A percentile compares a stretch with the other conserved stretches of the same genome.
Evolutionary conservation across 2,113 vertebrate genomes (phyloP).

Genomic region (Emydura subglobosa): DNA sequence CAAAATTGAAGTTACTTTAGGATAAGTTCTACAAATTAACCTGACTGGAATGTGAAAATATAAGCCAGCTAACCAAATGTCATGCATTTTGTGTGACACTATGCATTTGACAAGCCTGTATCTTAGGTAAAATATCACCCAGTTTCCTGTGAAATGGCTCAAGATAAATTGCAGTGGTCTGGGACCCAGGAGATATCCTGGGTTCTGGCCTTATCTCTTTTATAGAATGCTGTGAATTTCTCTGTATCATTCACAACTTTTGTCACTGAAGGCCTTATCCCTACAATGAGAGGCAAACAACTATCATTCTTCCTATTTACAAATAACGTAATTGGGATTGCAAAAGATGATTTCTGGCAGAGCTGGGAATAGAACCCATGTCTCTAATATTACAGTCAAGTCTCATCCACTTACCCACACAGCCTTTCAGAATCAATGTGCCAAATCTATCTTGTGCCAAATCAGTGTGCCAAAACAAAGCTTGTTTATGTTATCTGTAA

Average conservation of each 20-base stretch:
- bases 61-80: neutral
- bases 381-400: neutral
- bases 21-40: neutral
- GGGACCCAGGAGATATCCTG: neutral
- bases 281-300: neutral
- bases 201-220: neutral
- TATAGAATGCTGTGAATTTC: neutral
- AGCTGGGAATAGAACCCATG: neutral
- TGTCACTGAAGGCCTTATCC: neutral
- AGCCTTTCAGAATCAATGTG: neutral
- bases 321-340: neutral
- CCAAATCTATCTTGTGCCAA: neutral
- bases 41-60: neutral
- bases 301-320: neutral
- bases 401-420: neutral
- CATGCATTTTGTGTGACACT: neutral
- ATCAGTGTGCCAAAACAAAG: too few relatives aligned
- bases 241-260: neutral
- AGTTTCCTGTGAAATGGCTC: neutral
- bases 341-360: neutral
- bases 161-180: neutral
- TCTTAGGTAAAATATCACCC: neutral
- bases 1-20: neutral
- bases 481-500: rapidly evolving
- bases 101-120: neutral